Evolutionary conservation across 2,888 invertebrate genomes (phyloP).

Genomic region (Dryobota labecula): DNA sequence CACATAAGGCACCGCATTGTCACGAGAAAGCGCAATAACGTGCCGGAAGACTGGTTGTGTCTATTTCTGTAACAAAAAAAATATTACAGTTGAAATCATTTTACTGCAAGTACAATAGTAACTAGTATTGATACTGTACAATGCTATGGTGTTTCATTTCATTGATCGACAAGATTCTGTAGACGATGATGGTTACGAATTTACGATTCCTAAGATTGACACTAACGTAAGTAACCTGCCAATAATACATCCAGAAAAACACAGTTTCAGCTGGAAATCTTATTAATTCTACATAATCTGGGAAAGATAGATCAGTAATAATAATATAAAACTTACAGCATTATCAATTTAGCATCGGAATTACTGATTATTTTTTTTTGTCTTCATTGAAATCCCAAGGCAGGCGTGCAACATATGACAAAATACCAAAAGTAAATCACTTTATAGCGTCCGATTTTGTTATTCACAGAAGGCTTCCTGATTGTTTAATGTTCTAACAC

Average conservation of each 20-base stretch:
- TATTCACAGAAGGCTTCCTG: constrained; percentile 71
- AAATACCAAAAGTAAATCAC: constrained; percentile 84
- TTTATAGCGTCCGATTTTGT: constrained; percentile 71
- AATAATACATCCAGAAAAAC: constrained; percentile 70
- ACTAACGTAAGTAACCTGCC: constrained; percentile 78
- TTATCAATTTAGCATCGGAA: constrained; percentile 88
- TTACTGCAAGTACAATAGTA: constrained; percentile 24
- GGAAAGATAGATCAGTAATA: constrained; percentile 64
- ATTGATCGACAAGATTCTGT: constrained; percentile 50
- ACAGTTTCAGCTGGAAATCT: constrained; percentile 42
- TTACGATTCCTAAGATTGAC: constrained; percentile 64
- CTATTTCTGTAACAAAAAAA: constrained; percentile 89
- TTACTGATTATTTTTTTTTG: constrained; percentile 87
- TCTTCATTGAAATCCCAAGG: constrained; percentile 87
- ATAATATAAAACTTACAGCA: constrained; percentile 85
- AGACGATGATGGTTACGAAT: constrained; percentile 68
- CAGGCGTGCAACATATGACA: constrained; percentile 90
- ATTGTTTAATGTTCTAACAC: constrained; percentile 75
- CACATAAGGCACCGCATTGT: constrained; percentile 85
- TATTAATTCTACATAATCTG: constrained; percentile 46
- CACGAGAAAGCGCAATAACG: constrained; percentile 82
- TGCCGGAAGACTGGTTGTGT: constrained; percentile 84
- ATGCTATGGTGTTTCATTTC: constrained; percentile 26
- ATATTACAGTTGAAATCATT: constrained; percentile 55
- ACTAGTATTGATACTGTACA: constrained; percentile 10